Evolutionary conservation across 2,113 vertebrate species (phyloP).

Genomic region (Brachyistius frenatus): DNA sequence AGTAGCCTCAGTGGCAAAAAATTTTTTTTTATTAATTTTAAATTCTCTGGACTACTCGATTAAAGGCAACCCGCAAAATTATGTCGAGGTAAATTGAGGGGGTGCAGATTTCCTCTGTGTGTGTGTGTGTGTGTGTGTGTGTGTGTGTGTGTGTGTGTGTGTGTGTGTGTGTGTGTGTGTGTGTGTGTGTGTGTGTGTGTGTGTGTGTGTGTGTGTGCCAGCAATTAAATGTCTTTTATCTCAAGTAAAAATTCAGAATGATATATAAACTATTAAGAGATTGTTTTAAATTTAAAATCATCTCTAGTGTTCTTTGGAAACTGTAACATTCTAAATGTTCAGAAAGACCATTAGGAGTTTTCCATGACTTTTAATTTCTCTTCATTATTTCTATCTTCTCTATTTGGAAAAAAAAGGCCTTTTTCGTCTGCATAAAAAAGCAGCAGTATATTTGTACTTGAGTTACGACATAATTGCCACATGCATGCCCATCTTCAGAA

Average conservation of each 20-base stretch:
- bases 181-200: too few relatives aligned
- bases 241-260: constrained; percentile 1
- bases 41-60: too few relatives aligned
- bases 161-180: too few relatives aligned
- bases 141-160: too few relatives aligned
- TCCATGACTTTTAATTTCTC: constrained; percentile 22
- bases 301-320: constrained; percentile 1
- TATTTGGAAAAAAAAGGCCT: constrained; percentile 9
- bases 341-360: constrained; percentile 28
- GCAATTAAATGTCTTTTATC: neutral
- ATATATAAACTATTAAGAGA: neutral
- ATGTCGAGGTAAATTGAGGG: too few relatives aligned
- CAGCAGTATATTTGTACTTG: constrained; percentile 21
- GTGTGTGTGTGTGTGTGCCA: too few relatives aligned
- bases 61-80: too few relatives aligned
- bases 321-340: constrained; percentile 20
- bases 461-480: constrained; percentile 19
- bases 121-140: too few relatives aligned
- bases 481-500: constrained; percentile 10
- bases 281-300: constrained; percentile 1
- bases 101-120: too few relatives aligned
- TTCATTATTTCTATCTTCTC: neutral
- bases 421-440: constrained; percentile 5
- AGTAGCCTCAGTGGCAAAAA: too few relatives aligned
- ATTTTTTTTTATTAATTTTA: too few relatives aligned